Base-by-base conservation (phyloP, 30 jellyfish, hydroid and myxozoan species). In the Calvadosia cruxmelitensis region DNA sequence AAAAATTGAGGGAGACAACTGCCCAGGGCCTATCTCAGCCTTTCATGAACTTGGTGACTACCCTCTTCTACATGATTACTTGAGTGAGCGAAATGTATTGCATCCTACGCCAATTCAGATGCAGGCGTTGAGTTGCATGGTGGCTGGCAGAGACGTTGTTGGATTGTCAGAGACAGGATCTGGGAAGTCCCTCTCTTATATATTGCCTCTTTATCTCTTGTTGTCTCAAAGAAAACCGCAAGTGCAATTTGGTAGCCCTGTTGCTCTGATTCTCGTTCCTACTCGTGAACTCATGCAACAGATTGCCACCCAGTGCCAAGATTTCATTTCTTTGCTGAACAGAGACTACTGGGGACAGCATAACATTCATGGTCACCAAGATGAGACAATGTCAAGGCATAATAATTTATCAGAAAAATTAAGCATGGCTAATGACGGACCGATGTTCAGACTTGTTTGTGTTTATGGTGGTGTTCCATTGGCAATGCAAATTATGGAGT, bases 271-370 rank as follows among this genome's bases (percentile, higher is more conserved):
- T 28, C 29, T 89, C 30, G 79, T 83, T 3, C 98, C 98, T 15
- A 89, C 98, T 2, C 66, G 98, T 24, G 98, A 89, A 71, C 78
- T 89, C 3, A 77, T 81, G 95, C 76, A 76, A 49, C 98, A 89
- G 76, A 78, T 89, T 42, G 10, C 20, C 10, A 42, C 15, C 57
- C 57, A 5, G 15, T 42, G 57, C 57, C 57, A 42, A 42, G 57
- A 42, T 42, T 5, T 42, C 15, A 42, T 42, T 20, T 42, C 57
- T 5, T 5, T 5, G 10, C 15, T 42, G 20, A 42, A 42, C 20
- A n/a, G n/a, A n/a, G n/a, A n/a, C n/a, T n/a, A n/a, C n/a, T n/a
- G n/a, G n/a, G n/a, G n/a, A n/a, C 57, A 42, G 20, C 10, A 5
- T 20, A 42, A 20, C 20, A 42, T 42, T 42, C n/a, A n/a, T n/a